Percentiles rank a stretch among this genome's conserved stretches.
These are phyloP conservation scores for Lepidurus couesii DNA, from an alignment of 1,140 invertebrate species.

Conservation along the genomic window DNA sequence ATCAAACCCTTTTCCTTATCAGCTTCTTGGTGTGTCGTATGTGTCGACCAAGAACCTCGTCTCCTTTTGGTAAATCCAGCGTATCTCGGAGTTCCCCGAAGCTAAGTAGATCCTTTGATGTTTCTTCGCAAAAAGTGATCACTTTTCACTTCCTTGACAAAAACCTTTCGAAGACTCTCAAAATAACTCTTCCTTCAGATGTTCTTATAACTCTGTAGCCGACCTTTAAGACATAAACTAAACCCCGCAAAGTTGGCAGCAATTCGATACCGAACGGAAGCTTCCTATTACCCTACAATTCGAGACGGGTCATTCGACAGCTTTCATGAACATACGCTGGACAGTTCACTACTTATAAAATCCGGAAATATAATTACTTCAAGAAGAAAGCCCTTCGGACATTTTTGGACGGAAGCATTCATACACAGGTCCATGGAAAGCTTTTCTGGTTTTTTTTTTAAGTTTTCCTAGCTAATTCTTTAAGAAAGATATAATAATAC, in stretches of 20 bases:
- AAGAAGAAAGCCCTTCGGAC: background rate
- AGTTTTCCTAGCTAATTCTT: too few species aligned
- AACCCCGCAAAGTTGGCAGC: background rate
- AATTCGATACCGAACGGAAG: conserved; percentile 13
- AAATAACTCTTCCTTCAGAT: background rate
- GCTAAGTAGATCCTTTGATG: background rate
- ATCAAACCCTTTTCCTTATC: conserved; percentile 19
- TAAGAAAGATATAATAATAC: too few species aligned
- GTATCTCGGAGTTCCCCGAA: background rate
- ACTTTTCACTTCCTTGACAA: conserved; percentile 5
- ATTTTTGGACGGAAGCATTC: background rate
- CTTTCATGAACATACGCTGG: background rate
- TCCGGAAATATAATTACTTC: background rate
- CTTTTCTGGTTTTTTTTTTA: too few species aligned
- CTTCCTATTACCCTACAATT: background rate
- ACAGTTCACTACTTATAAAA: background rate
- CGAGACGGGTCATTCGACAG: background rate
- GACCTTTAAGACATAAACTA: background rate
- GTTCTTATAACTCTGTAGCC: background rate
- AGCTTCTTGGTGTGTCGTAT: background rate
- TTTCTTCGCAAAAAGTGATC: background rate
- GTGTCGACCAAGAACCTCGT: too few species aligned
- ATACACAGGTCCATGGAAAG: too few species aligned
- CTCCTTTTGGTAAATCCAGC: background rate
- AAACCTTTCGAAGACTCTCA: background rate